Evolutionary conservation across 2,113 vertebrate species (phyloP).

Genomic region (Siniperca chuatsi): DNA sequence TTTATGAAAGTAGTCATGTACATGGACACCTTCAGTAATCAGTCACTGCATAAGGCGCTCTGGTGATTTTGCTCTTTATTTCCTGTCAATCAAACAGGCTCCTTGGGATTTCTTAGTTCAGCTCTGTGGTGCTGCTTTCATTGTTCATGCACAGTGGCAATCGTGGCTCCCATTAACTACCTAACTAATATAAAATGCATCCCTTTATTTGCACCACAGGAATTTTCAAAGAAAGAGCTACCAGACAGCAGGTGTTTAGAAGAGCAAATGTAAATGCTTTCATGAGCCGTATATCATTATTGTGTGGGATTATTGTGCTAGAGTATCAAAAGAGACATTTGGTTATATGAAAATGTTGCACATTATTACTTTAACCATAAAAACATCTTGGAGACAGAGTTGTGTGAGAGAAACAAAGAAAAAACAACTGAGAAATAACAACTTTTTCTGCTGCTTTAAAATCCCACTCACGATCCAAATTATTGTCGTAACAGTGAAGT

Average conservation of each 20-base stretch:
- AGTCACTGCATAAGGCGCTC: neutral
- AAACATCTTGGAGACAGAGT: neutral
- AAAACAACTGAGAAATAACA: neutral
- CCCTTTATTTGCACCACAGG: neutral
- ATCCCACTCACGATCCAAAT: neutral
- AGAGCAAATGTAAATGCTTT: conserved; percentile 2
- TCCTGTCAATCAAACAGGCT: neutral
- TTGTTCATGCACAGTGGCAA: neutral
- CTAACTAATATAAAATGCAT: neutral
- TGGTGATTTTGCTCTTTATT: neutral
- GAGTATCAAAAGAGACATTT: conserved; percentile 16
- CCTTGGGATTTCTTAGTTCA: neutral
- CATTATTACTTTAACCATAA: neutral
- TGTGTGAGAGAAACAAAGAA: neutral
- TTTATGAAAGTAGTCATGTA: neutral
- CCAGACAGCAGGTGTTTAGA: neutral
- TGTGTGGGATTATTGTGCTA: neutral
- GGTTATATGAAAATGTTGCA: neutral
- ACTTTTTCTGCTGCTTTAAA: neutral
- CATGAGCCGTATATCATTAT: neutral
- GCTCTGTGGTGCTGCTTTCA: neutral
- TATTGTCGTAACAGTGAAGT: neutral
- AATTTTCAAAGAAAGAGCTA: neutral
- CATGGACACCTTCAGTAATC: neutral
- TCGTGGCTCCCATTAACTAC: neutral